phyloP scores from a whole-genome alignment of 2,113 vertebrate genomes.

The Telmatochromis brichardi region DNA sequence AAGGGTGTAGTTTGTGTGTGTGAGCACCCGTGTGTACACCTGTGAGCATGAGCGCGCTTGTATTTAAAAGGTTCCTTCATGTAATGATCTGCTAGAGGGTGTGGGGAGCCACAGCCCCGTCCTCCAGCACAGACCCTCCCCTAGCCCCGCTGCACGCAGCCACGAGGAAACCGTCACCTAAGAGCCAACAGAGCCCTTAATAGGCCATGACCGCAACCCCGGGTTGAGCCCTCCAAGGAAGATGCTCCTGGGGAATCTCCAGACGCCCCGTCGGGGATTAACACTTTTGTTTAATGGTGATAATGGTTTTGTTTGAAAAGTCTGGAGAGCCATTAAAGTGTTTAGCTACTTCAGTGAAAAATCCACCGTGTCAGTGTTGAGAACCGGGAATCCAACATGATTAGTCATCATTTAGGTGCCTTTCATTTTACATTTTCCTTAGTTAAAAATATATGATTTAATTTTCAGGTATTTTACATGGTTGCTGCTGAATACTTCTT shows the following conservation, averaged over 20 bases:
- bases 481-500: not conserved
- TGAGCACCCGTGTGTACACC: too few species aligned
- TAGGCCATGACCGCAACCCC: not conserved
- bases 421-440: not conserved
- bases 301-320: not conserved
- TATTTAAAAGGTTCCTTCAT: not conserved
- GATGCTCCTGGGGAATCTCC: not conserved
- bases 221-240: not conserved
- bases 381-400: not conserved
- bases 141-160: not conserved
- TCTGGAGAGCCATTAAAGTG: not conserved
- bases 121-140: not conserved
- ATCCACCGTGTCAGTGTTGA: not conserved
- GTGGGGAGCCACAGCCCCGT: not conserved
- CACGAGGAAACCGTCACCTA: not conserved
- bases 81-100: not conserved
- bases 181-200: not conserved
- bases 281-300: not conserved
- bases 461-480: not conserved
- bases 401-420: not conserved
- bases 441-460: not conserved
- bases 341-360: not conserved
- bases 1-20: too few species aligned
- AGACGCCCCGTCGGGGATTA: not conserved
- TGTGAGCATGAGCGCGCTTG: too few species aligned